Base-by-base conservation (phyloP, 2,113 vertebrate species). In the Pseudois nayaur region DNA sequence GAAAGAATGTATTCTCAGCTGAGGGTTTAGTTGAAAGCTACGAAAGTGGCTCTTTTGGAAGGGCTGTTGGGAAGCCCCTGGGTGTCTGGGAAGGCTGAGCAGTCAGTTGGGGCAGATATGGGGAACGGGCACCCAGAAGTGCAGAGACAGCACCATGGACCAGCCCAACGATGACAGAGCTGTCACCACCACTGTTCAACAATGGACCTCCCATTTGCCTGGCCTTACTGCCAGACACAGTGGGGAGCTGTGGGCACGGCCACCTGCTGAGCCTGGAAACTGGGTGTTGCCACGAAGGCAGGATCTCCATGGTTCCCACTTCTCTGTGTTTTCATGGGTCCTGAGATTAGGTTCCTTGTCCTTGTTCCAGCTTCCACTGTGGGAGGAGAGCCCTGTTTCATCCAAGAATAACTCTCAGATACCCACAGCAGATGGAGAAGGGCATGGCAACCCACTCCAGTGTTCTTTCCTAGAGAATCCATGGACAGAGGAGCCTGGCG, bases 221-320 rank as follows among this genome's bases (percentile, higher is more conserved):
- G 43, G 64, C 19, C 16, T 85, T 27, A 4, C 29, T 67, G 43
- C 60, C 59, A 36, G 36, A 45, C 21, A 3, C 0, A 0, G 50
- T 27, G 7, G 3, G 13, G n/a, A 9, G 9, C 19, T 74, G 13
- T 27, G 45, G 52, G 27, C n/a, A 2, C 0, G 10, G 50, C 13
- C 43, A 83, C 31, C 67, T 52, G 21, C 48, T 79, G 36, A 43
- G 12, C 84, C 79, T 48, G 43, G 85, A 71, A 71, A 43, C 43
- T 62, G 62, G 25, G 8, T 92, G 31, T 43, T 50, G 48, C 45
- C 57, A 43, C 12, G 1, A 67, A 25, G 33, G 50, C 23, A 13
- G 33, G 27, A 71, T 59, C 23, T 17, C n/a, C 43, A 23, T n/a
- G 21, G 48, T 52, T 31, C 48, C 7, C 2, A n/a, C 21, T 52